These are phyloP conservation scores for Sinonovacula constricta DNA, from an alignment of 1,140 invertebrate species.

Conservation along the genomic window DNA sequence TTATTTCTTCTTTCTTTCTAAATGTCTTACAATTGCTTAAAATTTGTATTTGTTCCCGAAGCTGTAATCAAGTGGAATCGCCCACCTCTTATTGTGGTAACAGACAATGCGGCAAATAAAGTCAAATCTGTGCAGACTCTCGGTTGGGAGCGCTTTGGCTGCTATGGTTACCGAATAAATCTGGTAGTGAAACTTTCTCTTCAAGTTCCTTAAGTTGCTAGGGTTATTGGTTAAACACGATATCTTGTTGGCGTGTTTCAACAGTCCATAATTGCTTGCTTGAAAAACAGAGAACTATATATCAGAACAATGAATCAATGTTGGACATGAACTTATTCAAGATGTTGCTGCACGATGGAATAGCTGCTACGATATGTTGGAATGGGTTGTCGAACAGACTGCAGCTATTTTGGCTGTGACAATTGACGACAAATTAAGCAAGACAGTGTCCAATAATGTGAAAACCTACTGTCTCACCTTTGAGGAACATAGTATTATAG, in stretches of 20 bases:
- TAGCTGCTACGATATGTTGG: slow-evolving; percentile 28
- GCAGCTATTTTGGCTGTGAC: slow-evolving; percentile 37
- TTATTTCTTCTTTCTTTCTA: too few relatives aligned
- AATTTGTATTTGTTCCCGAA: not conserved
- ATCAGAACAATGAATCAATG: too few relatives aligned
- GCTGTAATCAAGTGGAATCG: not conserved
- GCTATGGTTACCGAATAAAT: slow-evolving; percentile 18
- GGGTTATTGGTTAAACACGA: too few relatives aligned
- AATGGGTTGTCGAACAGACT: slow-evolving; percentile 16
- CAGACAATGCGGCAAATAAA: slow-evolving; percentile 28
- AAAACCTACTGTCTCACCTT: slow-evolving; percentile 14
- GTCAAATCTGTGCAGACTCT: not conserved
- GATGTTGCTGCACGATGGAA: slow-evolving; percentile 37
- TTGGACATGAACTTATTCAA: too few relatives aligned
- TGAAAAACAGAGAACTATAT: too few relatives aligned
- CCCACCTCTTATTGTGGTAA: not conserved
- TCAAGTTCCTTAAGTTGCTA: too few relatives aligned
- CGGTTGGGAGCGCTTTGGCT: slow-evolving; percentile 4
- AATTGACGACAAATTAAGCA: slow-evolving; percentile 12
- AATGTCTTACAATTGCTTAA: too few relatives aligned
- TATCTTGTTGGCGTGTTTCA: too few relatives aligned
- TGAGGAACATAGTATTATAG: slow-evolving; percentile 39
- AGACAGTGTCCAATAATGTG: slow-evolving; percentile 17
- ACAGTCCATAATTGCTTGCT: too few relatives aligned
- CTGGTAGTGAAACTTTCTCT: slow-evolving; percentile 4